Base-by-base conservation (phyloP, 2,797 vertebrate genomes). In the Falco cherrug region DNA sequence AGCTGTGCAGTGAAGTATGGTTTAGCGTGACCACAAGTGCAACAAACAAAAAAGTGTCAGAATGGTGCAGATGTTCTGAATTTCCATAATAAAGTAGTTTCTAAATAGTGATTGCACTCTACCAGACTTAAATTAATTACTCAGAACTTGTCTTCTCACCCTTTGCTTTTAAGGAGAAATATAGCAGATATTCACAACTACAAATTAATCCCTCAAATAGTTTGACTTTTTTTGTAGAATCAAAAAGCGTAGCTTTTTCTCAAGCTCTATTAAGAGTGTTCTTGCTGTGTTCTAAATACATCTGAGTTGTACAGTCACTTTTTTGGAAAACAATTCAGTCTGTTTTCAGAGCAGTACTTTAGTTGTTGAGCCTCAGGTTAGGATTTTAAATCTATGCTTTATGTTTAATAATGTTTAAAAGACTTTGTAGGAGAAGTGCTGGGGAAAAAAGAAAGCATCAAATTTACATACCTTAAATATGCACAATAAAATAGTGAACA, bases 401-500 rank as follows among this genome's bases (percentile, higher is more conserved):
- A 5, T 6, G 16, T 31, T 35, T 45, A 17, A 2, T 26, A 10
- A 19, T 5, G 25, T 54, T n/a, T 29, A 21, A 45, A 53, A 41
- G 67, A 19, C 47, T 35, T 39, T 9, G 33, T 13, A 18, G 65
- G 64, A 43, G 8, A 43, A 19, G 11, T 11, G 28, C 37, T n/a
- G 43, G 50, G 43, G 63, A 7, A 33, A 43, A 37, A 35, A 26
- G 33, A 15, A 57, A 28, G 51, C 16, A 5, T 57, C 48, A 19
- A 3, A 26, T 17, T 16, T 25, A 39, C 22, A 33, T 26, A 37
- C 26, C 28, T 64, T 28, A 43, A 60, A 31, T 9, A n/a, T 4
- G 13, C 16, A 2, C 43, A 15, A 3, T 65, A 18, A 53, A 18
- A 10, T 18, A 0, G 4, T 10, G 39, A 31, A 5, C 1, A 1